Base-by-base conservation (phyloP, 2,797 vertebrate species). In the Carduelis carduelis region DNA sequence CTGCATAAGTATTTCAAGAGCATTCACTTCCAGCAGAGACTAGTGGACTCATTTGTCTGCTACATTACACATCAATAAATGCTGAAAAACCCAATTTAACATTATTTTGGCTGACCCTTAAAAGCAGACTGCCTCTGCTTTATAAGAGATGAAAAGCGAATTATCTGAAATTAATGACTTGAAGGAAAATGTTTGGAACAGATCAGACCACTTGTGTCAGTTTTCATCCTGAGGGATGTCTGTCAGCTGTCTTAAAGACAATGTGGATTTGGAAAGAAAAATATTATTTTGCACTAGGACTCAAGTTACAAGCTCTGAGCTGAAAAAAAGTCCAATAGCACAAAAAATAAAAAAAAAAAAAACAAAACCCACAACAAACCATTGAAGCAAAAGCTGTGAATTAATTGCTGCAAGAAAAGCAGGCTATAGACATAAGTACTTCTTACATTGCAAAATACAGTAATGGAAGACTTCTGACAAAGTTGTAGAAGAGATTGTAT, bases 161-260 rank as follows among this genome's bases (percentile, higher is more conserved):
- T 91, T 84, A 85, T 59, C 72, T 76, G 63, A 91, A 91, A 91
- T 76, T 88, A 90, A 88, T 76, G 3, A 86, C 59, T 94, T 83
- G 24, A 65, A 95, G 80, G 77, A 96, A 94, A 92, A 93, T 12
- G 39, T 52, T 64, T 74, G 46, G 69, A 89, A 85, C 34, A 59
- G 57, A 94, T 93, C 68, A 92, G 75, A 77, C 60, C 57, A 63
- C 46, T 85, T 53, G 56, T 81, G 85, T 66, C 57, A 93, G 37
- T 76, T 90, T 83, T 94, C 74, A 82, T 88, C 86, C 59, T 69
- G 43, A 94, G 47, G 19, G 80, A 84, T 61, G 15, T 46, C 83
- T 92, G 63, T 81, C 86, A 75, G 34, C 55, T 91, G 22, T 70
- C 70, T 92, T 79, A 63, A 9, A 88, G 64, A 72, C 0, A 0